These are phyloP conservation scores for Rhipidura dahli DNA, from an alignment of 2,113 vertebrate genomes.

Conservation along the genomic window DNA sequence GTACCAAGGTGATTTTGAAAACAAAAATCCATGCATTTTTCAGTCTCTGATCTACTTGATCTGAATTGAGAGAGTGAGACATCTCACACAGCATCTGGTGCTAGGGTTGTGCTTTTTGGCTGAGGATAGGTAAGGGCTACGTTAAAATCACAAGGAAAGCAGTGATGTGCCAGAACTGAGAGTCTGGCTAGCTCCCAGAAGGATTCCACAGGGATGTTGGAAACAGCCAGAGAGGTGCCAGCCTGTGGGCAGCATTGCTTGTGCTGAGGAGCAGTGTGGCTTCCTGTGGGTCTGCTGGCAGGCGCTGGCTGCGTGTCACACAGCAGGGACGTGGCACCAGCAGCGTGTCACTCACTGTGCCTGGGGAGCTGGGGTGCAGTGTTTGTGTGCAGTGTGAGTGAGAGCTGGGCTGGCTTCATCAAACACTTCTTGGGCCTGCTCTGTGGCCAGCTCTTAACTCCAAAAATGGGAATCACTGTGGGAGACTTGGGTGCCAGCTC, in stretches of 20 bases:
- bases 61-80: neutral
- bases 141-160: neutral
- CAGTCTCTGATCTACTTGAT: neutral
- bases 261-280: neutral
- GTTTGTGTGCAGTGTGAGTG: neutral
- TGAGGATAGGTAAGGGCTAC: neutral
- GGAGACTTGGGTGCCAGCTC: neutral
- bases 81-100: neutral
- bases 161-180: neutral
- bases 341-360: accelerated
- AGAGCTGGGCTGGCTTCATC: neutral
- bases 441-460: neutral
- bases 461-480: accelerated
- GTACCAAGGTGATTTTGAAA: accelerated
- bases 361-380: neutral
- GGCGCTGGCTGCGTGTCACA: accelerated
- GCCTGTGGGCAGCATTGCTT: neutral
- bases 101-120: neutral
- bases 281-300: neutral
- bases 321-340: accelerated
- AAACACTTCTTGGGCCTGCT: neutral
- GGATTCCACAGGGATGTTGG: neutral
- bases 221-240: neutral
- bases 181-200: neutral
- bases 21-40: neutral